Evolutionary conservation across 2,888 invertebrate genomes (phyloP).

Genomic region (Athalia cordata): DNA sequence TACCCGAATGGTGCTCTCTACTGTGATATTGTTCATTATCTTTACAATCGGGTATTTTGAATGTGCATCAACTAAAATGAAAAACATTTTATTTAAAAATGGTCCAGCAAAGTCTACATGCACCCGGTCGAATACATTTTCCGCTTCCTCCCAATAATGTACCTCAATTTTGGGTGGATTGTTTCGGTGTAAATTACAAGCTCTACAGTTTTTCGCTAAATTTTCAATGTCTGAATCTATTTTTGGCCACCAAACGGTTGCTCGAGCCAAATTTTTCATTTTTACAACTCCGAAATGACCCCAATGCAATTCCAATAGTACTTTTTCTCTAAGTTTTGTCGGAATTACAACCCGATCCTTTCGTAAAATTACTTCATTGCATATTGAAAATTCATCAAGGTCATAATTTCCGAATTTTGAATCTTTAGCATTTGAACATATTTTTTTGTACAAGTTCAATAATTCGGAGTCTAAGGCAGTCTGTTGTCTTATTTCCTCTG

Average conservation of each 20-base stretch:
- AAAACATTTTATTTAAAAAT: slow-evolving; percentile 48
- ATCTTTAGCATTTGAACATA: slow-evolving; percentile 15
- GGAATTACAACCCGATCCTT: slow-evolving; percentile 9
- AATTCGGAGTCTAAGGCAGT: no score
- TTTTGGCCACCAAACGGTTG: slow-evolving; percentile 43
- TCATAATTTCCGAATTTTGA: slow-evolving; percentile 14
- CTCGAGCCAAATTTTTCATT: slow-evolving; percentile 38
- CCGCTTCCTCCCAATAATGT: slow-evolving; percentile 42
- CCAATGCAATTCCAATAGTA: not conserved
- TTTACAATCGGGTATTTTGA: slow-evolving; percentile 50
- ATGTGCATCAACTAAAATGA: slow-evolving; percentile 49
- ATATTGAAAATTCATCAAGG: slow-evolving; percentile 2
- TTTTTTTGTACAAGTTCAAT: no score
- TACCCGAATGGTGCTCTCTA: no score
- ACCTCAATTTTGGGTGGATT: slow-evolving; percentile 29
- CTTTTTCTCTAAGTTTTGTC: not conserved
- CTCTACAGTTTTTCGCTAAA: slow-evolving; percentile 28
- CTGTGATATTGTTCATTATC: not conserved
- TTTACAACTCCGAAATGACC: slow-evolving; percentile 4
- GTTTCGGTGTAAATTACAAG: slow-evolving; percentile 32
- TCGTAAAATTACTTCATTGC: slow-evolving; percentile 27
- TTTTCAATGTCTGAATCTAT: slow-evolving; percentile 46
- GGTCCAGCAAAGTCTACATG: slow-evolving; percentile 52
- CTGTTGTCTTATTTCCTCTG: no score
- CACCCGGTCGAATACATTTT: slow-evolving; percentile 46